Evolutionary conservation across 2,113 vertebrate genomes (phyloP), one percentile per base, ranked within the genome.

Genomic region (Catharus bicknelli): DNA sequence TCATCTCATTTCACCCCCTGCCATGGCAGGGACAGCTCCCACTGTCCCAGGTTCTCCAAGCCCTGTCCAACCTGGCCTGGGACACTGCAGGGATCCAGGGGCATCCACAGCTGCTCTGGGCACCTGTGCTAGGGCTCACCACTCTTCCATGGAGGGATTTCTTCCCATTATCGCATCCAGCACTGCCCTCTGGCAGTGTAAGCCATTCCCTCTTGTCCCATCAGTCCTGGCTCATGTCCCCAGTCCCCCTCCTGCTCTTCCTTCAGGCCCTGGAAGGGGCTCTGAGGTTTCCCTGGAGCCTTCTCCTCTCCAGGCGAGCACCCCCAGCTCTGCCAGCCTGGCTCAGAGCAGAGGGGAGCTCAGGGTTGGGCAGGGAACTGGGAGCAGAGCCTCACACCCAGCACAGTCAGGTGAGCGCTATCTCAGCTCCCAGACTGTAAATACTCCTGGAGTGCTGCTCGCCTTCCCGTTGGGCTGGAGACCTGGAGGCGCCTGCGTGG

Each of bases 11-110:
- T 13, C 57, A 43, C 2, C 32, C 42, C 32, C 21, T 55, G 55
- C 26, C 42, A 0, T 9, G 42, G 36, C 78, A 83, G 48, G 54
- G 40, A 48, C 34, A 50, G 14, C 7, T 69, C 0, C 34, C 69
- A 16, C 21, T 9, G 0, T 1, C 29, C 21, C 63, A 50, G 42
- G 21, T 0, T 48, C 55, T 32, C 63, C 55, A 9, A 68, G 21
- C 55, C 14, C 25, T 0, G 0, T 55, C 34, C 30, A 55, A 0
- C 16, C 48, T 26, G 75, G 11, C 13, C 19, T 32, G 8, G 50
- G 25, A 0, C 66, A 72, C 25, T 78, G 0, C 84, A 70, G 74
- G 40, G 29, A n/a, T 62, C 14, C 78, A 58, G 73, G 38, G 47
- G 5, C 38, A 51, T 63, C 62, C 63, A 7, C 63, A 78, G 48